Base-by-base conservation (phyloP, 30 jellyfish, hydroid and myxozoan genomes). In the Aurelia sp. region DNA sequence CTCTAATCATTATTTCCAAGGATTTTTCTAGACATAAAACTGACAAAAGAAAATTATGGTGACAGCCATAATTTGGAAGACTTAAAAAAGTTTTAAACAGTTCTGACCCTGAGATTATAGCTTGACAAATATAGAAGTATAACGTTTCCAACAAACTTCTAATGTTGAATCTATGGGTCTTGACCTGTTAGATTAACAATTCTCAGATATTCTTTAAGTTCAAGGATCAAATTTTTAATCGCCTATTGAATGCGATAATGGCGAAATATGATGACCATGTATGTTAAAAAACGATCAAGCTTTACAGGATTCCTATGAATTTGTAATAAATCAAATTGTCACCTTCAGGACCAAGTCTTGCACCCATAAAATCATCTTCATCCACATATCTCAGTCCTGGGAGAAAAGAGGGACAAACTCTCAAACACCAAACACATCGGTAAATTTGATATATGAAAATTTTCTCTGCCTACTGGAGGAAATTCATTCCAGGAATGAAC, bases 271-370 rank as follows among this genome's bases (percentile, higher is more conserved):
- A 60, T 76, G 76, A 76, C 86, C 86, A 19, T 75, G 33, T 55
- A 75, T 66, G 66, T 76, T 76, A 16, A 50, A 66, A 58, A 71
- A 37, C 6, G 66, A 76, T 50, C 74, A 64, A 13, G 40, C 16
- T 7, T 64, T 37, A 21, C 74, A 64, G 74, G 55, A 44, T 44
- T 6, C 55, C 8, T 10, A 44, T 44, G 55, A 44, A 44, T 5
- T 44, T 44, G 55, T 44, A 44, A 44, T 44, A 44, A 44, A 44
- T 44, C 55, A 44, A 44, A 44, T 44, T 44, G 18, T 78, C 79
- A 78, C 89, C 89, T 78, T 78, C 89, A 23, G 89, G 89, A 78
- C 89, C 89, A 27, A 78, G 89, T 78, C 89, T 62, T 78, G 89
- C 55, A 52, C 89, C 89, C 33, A 78, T 48, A 31, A 62, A 78